phyloP scores from a whole-genome alignment of 2,113 vertebrate species.

The Anarhynchus alexandrinus region DNA sequence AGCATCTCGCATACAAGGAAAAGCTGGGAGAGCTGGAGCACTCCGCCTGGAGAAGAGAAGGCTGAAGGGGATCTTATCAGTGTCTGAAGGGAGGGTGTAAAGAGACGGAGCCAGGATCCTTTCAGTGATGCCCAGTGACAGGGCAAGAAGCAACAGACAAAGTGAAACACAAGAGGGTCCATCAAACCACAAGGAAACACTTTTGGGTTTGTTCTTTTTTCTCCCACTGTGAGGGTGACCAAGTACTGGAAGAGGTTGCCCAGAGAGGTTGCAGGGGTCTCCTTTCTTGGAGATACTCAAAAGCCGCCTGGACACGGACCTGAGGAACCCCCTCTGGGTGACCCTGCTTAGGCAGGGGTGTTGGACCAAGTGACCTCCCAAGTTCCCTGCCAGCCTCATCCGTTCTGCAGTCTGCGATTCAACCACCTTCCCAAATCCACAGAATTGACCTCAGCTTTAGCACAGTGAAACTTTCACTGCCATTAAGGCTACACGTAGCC shows the following conservation, averaged over 20 bases:
- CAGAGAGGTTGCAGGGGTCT: not conserved
- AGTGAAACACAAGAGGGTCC: not conserved
- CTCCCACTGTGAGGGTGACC: not conserved
- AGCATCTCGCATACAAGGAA: not conserved
- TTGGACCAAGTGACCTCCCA: not conserved
- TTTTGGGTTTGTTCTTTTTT: not conserved
- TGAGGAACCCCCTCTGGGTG: not conserved
- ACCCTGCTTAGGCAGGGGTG: not conserved
- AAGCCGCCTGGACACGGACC: not conserved
- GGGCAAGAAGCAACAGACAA: not conserved
- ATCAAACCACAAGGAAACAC: not conserved
- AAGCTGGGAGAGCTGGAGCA: not conserved
- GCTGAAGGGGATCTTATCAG: not conserved
- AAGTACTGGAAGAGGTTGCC: not conserved
- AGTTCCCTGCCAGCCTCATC: not conserved
- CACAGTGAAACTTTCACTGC: not conserved
- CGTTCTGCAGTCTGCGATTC: not conserved
- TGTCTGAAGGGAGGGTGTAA: not conserved
- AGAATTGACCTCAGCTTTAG: not conserved
- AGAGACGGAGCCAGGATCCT: not conserved
- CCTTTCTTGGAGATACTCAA: not conserved
- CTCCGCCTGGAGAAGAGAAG: not conserved
- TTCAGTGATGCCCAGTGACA: not conserved
- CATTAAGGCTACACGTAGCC: not conserved
- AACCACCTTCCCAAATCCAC: not conserved